Evolutionary conservation across 1,140 invertebrate genomes (phyloP).

Genomic region (Meloidogyne exigua): DNA sequence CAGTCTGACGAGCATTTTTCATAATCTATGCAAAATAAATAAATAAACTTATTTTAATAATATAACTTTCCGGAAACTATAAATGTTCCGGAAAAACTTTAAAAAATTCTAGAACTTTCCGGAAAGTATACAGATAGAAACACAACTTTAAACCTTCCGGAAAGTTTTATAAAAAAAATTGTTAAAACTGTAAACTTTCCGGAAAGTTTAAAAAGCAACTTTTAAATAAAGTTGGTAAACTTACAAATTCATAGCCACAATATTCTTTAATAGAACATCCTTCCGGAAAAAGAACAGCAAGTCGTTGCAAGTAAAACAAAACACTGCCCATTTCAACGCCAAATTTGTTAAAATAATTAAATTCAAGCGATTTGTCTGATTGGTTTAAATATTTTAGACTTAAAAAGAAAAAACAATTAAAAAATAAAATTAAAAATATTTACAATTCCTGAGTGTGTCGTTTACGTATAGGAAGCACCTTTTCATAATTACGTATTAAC

Average conservation of each 20-base stretch:
- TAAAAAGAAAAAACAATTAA: background rate
- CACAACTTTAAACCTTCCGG: background rate
- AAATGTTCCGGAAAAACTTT: no score
- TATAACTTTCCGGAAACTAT: no score
- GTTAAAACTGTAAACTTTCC: background rate
- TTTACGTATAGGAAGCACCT: background rate
- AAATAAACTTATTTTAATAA: no score
- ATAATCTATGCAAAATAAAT: background rate
- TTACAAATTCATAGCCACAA: background rate
- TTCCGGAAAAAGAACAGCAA: background rate
- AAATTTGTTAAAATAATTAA: background rate
- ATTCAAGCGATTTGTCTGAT: background rate
- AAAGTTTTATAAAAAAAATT: background rate
- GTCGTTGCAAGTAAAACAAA: background rate
- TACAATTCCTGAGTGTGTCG: background rate
- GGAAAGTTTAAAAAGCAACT: background rate
- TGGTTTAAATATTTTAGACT: background rate
- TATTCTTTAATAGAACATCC: background rate
- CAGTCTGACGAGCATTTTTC: constrained; percentile 6
- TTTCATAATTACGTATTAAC: background rate
- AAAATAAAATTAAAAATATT: background rate
- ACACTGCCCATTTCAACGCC: background rate
- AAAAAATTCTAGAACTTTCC: no score
- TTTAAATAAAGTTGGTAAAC: background rate
- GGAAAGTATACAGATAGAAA: background rate